A percentile compares a stretch with the other conserved stretches of the same genome.
Evolutionary conservation across 2,888 invertebrate genomes (phyloP).

Genomic region (Habroteleia sp.): DNA sequence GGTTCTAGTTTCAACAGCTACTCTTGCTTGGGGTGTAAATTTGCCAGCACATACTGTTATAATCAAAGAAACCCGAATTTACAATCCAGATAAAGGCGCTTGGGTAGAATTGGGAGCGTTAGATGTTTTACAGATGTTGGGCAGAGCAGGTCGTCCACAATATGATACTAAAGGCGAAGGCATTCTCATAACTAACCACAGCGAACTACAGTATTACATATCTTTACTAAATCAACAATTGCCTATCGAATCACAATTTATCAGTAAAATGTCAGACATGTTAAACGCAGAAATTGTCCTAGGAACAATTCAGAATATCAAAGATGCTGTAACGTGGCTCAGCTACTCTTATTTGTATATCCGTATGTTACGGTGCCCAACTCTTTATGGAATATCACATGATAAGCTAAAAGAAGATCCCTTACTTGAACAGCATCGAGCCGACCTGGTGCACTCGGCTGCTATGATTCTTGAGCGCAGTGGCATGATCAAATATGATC

Average conservation of each 20-base stretch:
- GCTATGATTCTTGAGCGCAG: slow-evolving; percentile 94
- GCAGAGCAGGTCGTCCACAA: slow-evolving; percentile 95
- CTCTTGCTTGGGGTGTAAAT: slow-evolving; percentile 99
- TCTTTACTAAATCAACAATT: slow-evolving; percentile 98
- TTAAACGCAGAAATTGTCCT: slow-evolving; percentile 98
- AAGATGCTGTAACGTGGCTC: slow-evolving; percentile 95
- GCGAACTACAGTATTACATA: slow-evolving; percentile 98
- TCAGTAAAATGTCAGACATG: slow-evolving; percentile 96
- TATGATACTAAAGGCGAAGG: slow-evolving; percentile 99
- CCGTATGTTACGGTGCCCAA: slow-evolving; percentile 94
- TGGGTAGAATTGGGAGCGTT: slow-evolving; percentile 99
- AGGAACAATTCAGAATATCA: slow-evolving; percentile 94
- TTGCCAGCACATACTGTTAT: slow-evolving; percentile 99
- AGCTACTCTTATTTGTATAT: slow-evolving; percentile 99
- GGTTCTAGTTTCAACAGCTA: slow-evolving; percentile 98
- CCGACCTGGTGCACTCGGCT: slow-evolving; percentile 97
- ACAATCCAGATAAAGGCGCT: slow-evolving; percentile 98
- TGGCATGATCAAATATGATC: slow-evolving; percentile 97
- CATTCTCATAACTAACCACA: slow-evolving; percentile 98
- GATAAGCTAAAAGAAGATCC: slow-evolving; percentile 92
- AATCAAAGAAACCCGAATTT: slow-evolving; percentile 98
- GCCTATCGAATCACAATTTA: slow-evolving; percentile 98
- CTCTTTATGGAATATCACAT: slow-evolving; percentile 90
- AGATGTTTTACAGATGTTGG: slow-evolving; percentile 99
- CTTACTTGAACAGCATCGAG: slow-evolving; percentile 92